phyloP scores from a whole-genome alignment of 2,113 vertebrate genomes.

The Pomatostomus ruficeps region DNA sequence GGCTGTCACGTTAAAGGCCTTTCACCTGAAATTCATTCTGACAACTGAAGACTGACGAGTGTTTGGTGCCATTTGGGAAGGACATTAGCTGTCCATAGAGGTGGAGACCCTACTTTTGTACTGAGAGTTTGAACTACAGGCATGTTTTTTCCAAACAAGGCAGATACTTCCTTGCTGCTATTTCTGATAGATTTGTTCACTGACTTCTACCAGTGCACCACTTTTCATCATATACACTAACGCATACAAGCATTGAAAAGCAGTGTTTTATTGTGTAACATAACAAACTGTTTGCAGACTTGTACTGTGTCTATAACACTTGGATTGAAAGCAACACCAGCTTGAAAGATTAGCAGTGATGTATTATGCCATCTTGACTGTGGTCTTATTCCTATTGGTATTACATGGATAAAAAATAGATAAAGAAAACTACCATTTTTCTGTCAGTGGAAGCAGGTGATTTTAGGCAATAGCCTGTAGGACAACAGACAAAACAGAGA shows the following conservation, averaged over 20 bases:
- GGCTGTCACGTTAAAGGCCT: background rate
- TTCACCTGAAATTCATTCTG: background rate
- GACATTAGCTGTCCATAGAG: background rate
- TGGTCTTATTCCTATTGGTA: background rate
- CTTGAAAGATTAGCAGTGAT: background rate
- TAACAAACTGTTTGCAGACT: background rate
- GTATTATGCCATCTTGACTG: background rate
- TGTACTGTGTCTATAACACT: background rate
- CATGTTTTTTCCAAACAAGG: background rate
- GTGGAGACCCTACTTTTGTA: background rate
- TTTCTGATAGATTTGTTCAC: background rate
- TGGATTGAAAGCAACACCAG: background rate
- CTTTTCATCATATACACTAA: background rate
- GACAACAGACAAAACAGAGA: background rate
- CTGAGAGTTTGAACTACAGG: background rate
- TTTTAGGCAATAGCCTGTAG: background rate
- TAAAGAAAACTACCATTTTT: background rate
- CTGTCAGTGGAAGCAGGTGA: background rate
- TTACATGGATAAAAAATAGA: background rate
- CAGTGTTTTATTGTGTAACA: background rate
- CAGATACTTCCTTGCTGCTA: background rate
- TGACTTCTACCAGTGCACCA: background rate
- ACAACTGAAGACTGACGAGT: background rate
- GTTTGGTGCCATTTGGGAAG: background rate
- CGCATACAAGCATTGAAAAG: background rate